These are phyloP conservation scores for Cyanoramphus novaezelandiae DNA, from an alignment of 2,113 vertebrate species.

Conservation along the genomic window DNA sequence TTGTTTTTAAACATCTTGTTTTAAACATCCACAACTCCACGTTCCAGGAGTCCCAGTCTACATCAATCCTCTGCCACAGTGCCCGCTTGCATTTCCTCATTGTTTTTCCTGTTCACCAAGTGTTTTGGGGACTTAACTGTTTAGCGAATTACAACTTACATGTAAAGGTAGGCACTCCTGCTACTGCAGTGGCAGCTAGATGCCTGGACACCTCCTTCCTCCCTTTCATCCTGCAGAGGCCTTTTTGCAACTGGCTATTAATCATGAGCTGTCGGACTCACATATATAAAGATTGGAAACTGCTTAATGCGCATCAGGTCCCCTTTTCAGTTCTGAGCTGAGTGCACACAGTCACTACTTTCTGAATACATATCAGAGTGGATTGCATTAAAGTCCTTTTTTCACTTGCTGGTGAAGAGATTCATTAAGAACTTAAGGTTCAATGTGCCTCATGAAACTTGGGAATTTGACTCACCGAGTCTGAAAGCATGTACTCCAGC, in stretches of 20 bases:
- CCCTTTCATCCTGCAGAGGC: background rate
- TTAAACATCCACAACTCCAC: background rate
- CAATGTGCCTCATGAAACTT: background rate
- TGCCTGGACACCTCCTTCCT: background rate
- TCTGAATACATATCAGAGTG: background rate
- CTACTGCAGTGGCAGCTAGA: background rate
- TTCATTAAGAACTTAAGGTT: background rate
- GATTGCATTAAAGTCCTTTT: background rate
- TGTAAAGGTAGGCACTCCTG: background rate
- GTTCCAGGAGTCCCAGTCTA: background rate
- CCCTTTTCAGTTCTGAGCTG: background rate
- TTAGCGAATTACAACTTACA: background rate
- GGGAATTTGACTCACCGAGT: background rate
- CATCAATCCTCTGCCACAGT: background rate
- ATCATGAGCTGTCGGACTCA: background rate
- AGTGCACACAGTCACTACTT: background rate
- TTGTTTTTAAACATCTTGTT: background rate
- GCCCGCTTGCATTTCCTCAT: background rate
- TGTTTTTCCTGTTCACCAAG: background rate
- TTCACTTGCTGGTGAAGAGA: background rate
- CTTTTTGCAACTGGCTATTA: background rate
- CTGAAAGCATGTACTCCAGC: constrained; percentile 5
- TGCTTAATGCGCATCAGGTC: background rate
- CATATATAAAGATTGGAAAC: background rate
- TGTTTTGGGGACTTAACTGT: background rate